phyloP scores from a whole-genome alignment of 2,888 invertebrate species.

The Urechis unicinctus region DNA sequence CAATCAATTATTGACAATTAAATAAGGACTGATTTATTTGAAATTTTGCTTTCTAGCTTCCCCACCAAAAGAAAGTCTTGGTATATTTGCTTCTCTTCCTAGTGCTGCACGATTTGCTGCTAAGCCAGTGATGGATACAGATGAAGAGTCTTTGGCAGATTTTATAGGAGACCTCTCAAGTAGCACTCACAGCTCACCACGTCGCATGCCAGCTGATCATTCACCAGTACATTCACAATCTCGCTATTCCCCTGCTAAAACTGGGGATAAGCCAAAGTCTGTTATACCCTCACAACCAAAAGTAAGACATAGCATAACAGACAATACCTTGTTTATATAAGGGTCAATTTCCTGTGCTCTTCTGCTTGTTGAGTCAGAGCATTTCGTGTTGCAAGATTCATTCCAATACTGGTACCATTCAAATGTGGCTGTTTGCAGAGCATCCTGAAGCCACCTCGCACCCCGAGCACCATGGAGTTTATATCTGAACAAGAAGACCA shows the following conservation, averaged over 20 bases:
- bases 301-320: no score
- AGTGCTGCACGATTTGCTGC: conserved; percentile 11
- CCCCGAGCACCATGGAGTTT: no score
- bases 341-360: no score
- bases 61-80: not conserved
- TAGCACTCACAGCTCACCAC: conserved; percentile 3
- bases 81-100: not conserved
- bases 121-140: conserved; percentile 14
- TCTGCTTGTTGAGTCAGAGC: no score
- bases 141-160: conserved; percentile 18
- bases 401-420: no score
- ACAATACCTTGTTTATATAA: no score
- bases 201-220: not conserved
- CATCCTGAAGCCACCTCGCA: no score
- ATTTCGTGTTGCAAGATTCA: no score
- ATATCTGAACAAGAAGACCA: no score
- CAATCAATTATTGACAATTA: not conserved
- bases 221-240: not conserved
- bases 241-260: not conserved
- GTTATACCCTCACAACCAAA: no score
- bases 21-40: not conserved
- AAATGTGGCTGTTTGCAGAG: no score
- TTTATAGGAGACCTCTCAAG: conserved; percentile 13
- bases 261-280: no score
- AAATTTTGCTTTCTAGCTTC: not conserved